Evolutionary conservation across 2,888 invertebrate species (phyloP), one percentile per base, ranked within the genome.

Genomic region (Argyra leucocephala): DNA sequence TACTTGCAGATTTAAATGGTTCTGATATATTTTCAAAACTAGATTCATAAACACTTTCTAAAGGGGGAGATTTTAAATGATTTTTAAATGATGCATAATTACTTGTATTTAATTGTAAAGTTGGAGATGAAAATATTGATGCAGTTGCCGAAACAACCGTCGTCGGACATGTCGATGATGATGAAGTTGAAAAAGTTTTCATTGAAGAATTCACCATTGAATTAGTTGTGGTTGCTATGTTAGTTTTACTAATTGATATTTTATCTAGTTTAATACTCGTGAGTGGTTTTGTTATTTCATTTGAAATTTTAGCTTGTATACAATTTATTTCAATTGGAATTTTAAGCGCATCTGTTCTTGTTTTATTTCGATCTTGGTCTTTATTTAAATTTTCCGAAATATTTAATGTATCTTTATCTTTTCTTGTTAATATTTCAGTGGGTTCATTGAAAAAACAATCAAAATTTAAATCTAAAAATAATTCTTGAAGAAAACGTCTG

Each of bases 401-500:
- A 63, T 2, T 18, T 3, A 71, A 64, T 21, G 48, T 71, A 62
- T 73, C 70, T 65, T 74, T 76, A 0, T 72, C 67, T 64, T 73
- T 76, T n/a, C 73, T 76, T 62, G 68, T 69, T 22, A 86, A 75
- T 12, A 86, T 78, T 3, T 81, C 79, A 62, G 78, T 74, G 0
- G 85, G 83, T 68, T 84, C 84, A 24, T 73, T 72, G 61, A 81
- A 78, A 71, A 88, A 84, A 69, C 82, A 83, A 63, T 88, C 87
- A 75, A 91, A 93, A 73, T 84, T 83, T 24, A 91, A 83, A 75
- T 96, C 96, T 63, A 93, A 83, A 79, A 97, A 97, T 57, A 97
- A 82, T 78, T 97, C 97, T 77, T 97, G 96, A 36, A 97, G 82
- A 78, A 96, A 93, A 65, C 94, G 85, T 15, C 96, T 84, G 3